These are phyloP conservation scores for Penaeus indicus DNA, from an alignment of 1,140 invertebrate genomes.

Conservation along the genomic window DNA sequence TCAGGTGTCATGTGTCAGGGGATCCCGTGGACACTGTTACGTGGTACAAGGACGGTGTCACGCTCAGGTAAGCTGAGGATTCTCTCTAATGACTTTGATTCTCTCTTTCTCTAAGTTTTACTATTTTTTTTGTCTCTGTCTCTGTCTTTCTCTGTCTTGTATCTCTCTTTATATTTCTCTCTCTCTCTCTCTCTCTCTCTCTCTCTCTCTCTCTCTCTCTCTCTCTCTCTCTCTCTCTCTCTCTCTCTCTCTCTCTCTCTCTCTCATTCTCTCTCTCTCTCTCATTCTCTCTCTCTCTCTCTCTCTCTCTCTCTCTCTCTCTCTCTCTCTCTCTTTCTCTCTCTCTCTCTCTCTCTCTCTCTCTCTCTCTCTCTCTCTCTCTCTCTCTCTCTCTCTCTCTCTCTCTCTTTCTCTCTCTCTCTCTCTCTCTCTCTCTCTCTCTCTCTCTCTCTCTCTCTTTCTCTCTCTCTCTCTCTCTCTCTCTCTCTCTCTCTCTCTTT, in stretches of 20 bases:
- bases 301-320: constrained; percentile 2
- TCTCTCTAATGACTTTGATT: background rate
- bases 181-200: too few relatives aligned
- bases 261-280: constrained; percentile 6
- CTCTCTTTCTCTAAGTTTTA: background rate
- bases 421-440: too few relatives aligned
- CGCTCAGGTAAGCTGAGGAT: constrained; percentile 39
- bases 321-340: background rate
- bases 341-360: too few relatives aligned
- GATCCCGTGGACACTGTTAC: constrained; percentile 58
- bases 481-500: background rate
- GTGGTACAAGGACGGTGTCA: constrained; percentile 55
- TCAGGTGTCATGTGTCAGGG: constrained; percentile 54
- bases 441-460: background rate
- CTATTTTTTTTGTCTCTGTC: background rate
- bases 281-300: constrained; percentile 3
- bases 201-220: too few relatives aligned
- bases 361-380: too few relatives aligned
- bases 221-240: too few relatives aligned
- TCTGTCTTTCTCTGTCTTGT: background rate
- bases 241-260: background rate
- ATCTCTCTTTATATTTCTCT: too few relatives aligned
- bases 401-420: too few relatives aligned
- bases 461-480: background rate
- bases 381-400: too few relatives aligned